These are phyloP conservation scores for Loris lydekkerianus DNA, from an alignment of 2,797 vertebrate species.

Conservation along the genomic window DNA sequence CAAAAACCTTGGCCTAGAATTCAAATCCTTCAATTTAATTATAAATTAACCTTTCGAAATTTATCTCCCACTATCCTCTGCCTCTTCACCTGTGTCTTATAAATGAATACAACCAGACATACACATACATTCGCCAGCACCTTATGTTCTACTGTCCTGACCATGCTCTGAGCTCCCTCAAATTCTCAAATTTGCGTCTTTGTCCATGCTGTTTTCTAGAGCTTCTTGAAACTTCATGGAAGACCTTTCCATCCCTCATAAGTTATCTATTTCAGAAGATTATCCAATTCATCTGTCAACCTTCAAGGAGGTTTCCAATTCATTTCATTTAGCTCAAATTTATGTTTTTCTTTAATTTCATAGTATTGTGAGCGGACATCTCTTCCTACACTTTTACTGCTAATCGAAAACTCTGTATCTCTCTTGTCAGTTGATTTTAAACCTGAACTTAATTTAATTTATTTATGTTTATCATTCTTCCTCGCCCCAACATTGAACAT, in stretches of 20 bases:
- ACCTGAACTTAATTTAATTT: constrained; percentile 51
- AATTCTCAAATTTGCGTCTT: not conserved
- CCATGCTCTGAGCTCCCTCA: not conserved
- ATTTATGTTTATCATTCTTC: constrained; percentile 36
- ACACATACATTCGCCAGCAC: no score
- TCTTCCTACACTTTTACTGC: not conserved
- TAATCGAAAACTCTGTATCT: not conserved
- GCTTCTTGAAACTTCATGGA: not conserved
- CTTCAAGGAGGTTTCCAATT: not conserved
- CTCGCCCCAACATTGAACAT: not conserved
- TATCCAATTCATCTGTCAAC: not conserved
- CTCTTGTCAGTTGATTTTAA: not conserved
- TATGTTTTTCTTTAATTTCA: not conserved
- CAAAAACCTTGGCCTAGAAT: not conserved
- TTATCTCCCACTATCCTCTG: not conserved
- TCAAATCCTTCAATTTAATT: constrained; percentile 52
- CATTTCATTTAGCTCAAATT: not conserved
- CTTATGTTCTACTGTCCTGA: not conserved
- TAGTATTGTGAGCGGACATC: not conserved
- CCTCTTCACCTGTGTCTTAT: not conserved
- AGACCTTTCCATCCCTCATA: not conserved
- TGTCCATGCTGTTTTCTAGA: not conserved
- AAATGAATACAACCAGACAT: constrained; percentile 16
- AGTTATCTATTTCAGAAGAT: not conserved
- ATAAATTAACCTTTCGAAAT: not conserved